Evolutionary conservation across 2,113 vertebrate species (phyloP).

Genomic region (Phoxinus phoxinus): DNA sequence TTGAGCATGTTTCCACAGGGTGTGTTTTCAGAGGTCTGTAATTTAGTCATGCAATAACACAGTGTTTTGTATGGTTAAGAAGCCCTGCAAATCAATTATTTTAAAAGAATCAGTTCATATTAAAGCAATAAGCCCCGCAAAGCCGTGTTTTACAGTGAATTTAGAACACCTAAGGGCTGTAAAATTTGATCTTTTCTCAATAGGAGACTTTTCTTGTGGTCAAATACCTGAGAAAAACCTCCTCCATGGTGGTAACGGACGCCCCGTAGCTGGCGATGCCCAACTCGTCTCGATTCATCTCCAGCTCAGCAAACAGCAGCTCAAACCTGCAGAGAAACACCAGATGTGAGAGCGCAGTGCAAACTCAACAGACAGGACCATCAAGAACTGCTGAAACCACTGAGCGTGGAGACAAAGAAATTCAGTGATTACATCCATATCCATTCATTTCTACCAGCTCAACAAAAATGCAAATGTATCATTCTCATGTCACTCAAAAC

Average conservation of each 20-base stretch:
- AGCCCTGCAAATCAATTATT: background rate
- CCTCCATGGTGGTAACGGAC: constrained; percentile 98
- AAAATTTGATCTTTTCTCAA: too few species aligned
- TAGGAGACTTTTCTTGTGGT: background rate
- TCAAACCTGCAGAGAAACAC: constrained; percentile 84
- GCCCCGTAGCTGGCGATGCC: constrained; percentile 96
- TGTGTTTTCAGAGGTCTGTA: background rate
- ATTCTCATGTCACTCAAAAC: background rate
- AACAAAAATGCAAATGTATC: background rate
- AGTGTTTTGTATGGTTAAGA: background rate
- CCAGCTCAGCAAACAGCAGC: constrained; percentile 90
- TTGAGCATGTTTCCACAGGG: background rate
- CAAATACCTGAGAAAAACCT: constrained; percentile 92
- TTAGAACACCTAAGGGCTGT: too few species aligned
- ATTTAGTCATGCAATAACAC: background rate
- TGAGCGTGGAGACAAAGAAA: too few species aligned
- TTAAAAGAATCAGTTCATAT: background rate
- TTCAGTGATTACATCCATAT: background rate
- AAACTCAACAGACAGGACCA: background rate
- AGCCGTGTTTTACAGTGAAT: too few species aligned
- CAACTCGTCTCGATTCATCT: constrained; percentile 89
- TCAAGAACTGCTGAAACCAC: too few species aligned
- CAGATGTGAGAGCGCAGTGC: background rate
- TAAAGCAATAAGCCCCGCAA: too few species aligned
- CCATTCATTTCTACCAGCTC: background rate